Evolutionary conservation across 2,888 invertebrate genomes (phyloP).

Genomic region (Laothoe populi): DNA sequence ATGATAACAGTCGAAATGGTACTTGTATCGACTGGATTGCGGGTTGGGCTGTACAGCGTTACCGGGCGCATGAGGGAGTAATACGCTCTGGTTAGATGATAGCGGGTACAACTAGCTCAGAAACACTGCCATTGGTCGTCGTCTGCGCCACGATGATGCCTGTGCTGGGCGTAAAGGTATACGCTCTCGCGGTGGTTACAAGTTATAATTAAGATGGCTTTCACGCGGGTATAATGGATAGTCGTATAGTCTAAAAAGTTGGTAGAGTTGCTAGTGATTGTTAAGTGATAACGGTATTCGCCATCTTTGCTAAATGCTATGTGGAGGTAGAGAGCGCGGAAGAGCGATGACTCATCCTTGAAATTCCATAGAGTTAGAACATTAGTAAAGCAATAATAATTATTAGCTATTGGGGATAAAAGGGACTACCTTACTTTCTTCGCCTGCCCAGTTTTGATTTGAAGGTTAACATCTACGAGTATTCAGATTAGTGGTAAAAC

Average conservation of each 20-base stretch:
- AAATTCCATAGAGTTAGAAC: constrained; percentile 9
- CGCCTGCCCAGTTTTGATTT: background rate
- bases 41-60: background rate
- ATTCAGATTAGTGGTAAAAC: background rate
- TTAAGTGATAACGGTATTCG: background rate
- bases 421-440: background rate
- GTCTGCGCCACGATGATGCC: constrained; percentile 3
- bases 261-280: constrained; percentile 19
- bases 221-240: constrained; percentile 9
- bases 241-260: background rate
- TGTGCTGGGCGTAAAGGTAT: background rate
- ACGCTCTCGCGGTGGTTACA: constrained; percentile 11
- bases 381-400: constrained; percentile 8
- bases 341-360: constrained; percentile 6
- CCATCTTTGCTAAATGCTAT: constrained; percentile 5
- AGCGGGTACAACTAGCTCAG: constrained; percentile 18
- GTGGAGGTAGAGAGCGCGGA: constrained; percentile 19
- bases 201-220: background rate
- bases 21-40: background rate
- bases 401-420: background rate
- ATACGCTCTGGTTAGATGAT: constrained; percentile 16
- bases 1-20: background rate
- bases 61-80: background rate
- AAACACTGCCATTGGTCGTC: constrained; percentile 21
- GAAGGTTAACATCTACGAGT: background rate